Evolutionary conservation across 2,797 vertebrate species (phyloP).

Genomic region (Mastacembelus armatus): DNA sequence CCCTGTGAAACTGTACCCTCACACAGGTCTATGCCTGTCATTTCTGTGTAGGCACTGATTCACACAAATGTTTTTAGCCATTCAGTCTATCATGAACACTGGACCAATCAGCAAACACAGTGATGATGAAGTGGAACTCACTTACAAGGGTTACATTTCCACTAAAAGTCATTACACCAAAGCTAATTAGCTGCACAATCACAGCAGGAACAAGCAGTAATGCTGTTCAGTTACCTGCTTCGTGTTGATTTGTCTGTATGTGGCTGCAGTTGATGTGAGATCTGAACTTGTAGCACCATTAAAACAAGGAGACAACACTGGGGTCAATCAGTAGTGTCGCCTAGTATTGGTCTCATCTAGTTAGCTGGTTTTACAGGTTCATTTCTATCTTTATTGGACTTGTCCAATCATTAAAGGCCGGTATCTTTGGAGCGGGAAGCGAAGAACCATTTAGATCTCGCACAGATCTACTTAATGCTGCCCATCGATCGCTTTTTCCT

Average conservation of each 20-base stretch:
- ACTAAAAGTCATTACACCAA: constrained; percentile 52
- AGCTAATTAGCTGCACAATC: constrained; percentile 63
- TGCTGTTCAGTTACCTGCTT: constrained; percentile 41
- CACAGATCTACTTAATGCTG: constrained; percentile 85
- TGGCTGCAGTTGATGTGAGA: constrained; percentile 29
- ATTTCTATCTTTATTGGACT: constrained; percentile 67
- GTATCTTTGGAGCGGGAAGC: constrained; percentile 84
- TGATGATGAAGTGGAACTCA: constrained; percentile 36
- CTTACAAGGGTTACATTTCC: constrained; percentile 41
- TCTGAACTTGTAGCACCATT: constrained; percentile 47
- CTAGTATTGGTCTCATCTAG: constrained; percentile 66
- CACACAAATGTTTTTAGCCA: constrained; percentile 43
- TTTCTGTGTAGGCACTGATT: constrained; percentile 41
- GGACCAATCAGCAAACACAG: constrained; percentile 21
- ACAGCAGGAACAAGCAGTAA: constrained; percentile 20
- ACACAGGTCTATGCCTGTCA: constrained; percentile 47
- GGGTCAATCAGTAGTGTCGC: constrained; percentile 62
- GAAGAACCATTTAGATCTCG: constrained; percentile 86
- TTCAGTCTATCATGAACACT: constrained; percentile 22
- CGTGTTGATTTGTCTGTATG: constrained; percentile 44
- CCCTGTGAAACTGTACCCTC: constrained; percentile 22
- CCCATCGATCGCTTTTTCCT: constrained; percentile 77
- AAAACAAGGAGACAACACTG: constrained; percentile 17
- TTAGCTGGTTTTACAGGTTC: constrained; percentile 68
- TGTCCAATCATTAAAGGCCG: constrained; percentile 80